phyloP scores from a whole-genome alignment of 2,113 vertebrate species.

The Miniopterus natalensis region DNA sequence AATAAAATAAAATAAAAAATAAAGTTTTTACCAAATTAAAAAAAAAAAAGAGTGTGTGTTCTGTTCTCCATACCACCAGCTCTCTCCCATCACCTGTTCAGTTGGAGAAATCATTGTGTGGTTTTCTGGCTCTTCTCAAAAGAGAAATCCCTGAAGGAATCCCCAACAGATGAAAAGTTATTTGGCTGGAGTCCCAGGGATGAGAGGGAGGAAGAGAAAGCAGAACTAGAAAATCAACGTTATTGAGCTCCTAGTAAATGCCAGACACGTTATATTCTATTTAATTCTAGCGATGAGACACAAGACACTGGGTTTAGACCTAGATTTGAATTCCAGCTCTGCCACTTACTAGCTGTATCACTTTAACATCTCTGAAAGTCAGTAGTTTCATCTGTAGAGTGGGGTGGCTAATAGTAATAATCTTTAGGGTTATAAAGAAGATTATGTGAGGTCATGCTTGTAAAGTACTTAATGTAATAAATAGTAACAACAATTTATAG shows the following conservation, averaged over 20 bases:
- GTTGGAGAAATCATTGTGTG: background rate
- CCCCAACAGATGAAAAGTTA: background rate
- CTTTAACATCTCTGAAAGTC: background rate
- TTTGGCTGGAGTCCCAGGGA: background rate
- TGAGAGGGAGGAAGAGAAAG: background rate
- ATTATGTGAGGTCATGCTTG: background rate
- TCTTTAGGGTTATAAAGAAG: background rate
- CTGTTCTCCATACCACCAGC: background rate
- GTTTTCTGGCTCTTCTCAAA: background rate
- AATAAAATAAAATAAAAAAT: background rate
- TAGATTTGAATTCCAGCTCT: background rate
- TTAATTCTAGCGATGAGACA: slow-evolving; percentile 5
- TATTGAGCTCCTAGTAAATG: background rate
- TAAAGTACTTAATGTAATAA: background rate
- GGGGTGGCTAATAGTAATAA: background rate
- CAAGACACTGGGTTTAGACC: background rate
- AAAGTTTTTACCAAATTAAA: background rate
- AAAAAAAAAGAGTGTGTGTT: background rate
- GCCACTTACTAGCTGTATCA: background rate
- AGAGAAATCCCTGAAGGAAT: background rate
- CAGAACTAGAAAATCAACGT: background rate
- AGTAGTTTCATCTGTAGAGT: background rate
- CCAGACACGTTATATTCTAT: background rate
- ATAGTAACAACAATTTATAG: background rate
- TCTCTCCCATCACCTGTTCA: background rate